phyloP scores from a whole-genome alignment of 2,888 invertebrate genomes.

The Eupithecia vulgata region DNA sequence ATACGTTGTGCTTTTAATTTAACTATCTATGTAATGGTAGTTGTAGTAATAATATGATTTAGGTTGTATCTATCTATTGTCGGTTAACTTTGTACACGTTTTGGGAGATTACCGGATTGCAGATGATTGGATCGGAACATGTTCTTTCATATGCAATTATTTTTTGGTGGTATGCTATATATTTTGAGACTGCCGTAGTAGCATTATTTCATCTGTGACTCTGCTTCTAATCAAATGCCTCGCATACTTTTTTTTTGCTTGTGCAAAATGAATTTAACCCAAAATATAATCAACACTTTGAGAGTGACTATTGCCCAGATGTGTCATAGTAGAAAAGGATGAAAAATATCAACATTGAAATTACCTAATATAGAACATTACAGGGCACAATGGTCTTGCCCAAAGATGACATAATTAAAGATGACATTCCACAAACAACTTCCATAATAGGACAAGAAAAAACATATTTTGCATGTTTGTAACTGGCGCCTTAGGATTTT shows the following conservation, averaged over 20 bases:
- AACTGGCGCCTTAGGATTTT: neutral
- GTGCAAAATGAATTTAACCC: neutral
- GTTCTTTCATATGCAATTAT: constrained; percentile 1
- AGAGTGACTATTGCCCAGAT: neutral
- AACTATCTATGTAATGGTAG: constrained; percentile 48
- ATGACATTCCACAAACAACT: constrained; percentile 6
- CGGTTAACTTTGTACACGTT: neutral
- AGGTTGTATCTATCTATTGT: constrained; percentile 44
- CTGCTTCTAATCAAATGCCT: neutral
- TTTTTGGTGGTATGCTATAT: neutral
- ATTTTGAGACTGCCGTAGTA: neutral
- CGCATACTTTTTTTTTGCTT: neutral
- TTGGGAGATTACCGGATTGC: constrained; percentile 4
- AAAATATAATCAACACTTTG: neutral
- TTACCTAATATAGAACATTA: neutral
- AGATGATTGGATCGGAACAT: constrained; percentile 1
- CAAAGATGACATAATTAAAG: constrained; percentile 13
- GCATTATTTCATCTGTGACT: no score
- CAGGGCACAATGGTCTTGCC: constrained; percentile 4
- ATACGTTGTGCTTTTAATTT: constrained; percentile 60
- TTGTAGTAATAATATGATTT: constrained; percentile 48
- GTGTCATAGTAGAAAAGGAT: neutral
- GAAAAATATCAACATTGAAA: neutral
- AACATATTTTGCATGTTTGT: neutral
- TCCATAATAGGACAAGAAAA: neutral